phyloP scores from a whole-genome alignment of 2,888 invertebrate genomes.

The Lasioglossum zephyrum region DNA sequence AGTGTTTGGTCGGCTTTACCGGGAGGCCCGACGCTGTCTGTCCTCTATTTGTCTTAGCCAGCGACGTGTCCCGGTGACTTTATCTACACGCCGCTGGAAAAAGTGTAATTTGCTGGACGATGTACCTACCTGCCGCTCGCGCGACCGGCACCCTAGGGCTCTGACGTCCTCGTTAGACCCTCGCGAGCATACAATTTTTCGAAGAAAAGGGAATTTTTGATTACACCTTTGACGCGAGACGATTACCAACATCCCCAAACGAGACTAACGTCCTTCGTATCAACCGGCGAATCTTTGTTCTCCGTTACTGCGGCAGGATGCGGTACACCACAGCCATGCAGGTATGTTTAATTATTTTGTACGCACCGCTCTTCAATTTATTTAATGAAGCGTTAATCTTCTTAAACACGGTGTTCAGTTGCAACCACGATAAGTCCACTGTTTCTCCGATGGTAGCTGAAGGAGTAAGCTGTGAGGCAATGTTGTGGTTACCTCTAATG shows the following conservation, averaged over 20 bases:
- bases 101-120: conserved; percentile 37
- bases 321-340: background rate
- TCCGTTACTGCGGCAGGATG: background rate
- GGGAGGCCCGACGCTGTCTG: conserved; percentile 63
- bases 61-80: conserved; percentile 44
- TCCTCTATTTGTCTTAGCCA: conserved; percentile 62
- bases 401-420: background rate
- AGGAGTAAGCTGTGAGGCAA: background rate
- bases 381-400: background rate
- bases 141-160: conserved; percentile 10
- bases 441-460: background rate
- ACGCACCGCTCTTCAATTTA: background rate
- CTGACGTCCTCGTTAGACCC: conserved; percentile 5
- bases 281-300: background rate
- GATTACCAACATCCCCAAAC: background rate
- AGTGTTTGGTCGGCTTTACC: conserved; percentile 72
- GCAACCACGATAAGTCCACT: too few relatives aligned
- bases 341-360: background rate
- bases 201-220: background rate
- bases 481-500: background rate
- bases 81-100: conserved; percentile 32
- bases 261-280: background rate
- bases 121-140: conserved; percentile 8
- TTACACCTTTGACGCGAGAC: background rate
- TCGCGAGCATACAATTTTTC: background rate